Conservation (phyloP, 1,140 invertebrate genomes). For the Drosophila dunni region DNA sequence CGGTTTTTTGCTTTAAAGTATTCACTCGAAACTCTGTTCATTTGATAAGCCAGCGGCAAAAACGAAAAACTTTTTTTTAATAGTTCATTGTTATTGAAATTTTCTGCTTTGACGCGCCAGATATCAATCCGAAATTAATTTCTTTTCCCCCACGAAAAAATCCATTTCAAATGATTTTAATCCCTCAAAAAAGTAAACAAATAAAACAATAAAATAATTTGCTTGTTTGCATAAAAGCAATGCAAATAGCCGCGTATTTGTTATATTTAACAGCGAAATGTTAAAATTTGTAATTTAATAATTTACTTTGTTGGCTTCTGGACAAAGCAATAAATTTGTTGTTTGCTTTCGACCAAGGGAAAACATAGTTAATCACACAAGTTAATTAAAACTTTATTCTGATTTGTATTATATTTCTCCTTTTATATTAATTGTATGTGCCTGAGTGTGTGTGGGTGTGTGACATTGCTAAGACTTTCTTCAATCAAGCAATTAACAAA, state of each 20-base stretch:
- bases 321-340: constrained; percentile 8
- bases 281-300: background rate
- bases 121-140: constrained; percentile 1
- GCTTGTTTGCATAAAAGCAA: background rate
- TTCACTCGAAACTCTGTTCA: constrained; percentile 1
- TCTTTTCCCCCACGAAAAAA: background rate
- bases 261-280: constrained; percentile 13
- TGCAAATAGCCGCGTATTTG: constrained; percentile 11
- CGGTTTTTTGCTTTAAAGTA: constrained; percentile 15
- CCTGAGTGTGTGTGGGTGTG: background rate
- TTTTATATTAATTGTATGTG: background rate
- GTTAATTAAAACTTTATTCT: constrained; percentile 12
- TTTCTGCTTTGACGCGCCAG: background rate
- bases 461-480: constrained; percentile 19
- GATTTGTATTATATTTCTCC: constrained; percentile 20
- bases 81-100: constrained; percentile 5
- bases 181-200: constrained; percentile 7
- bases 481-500: constrained; percentile 31
- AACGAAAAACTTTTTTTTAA: background rate
- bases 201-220: background rate
- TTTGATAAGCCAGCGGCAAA: background rate
- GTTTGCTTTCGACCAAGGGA: background rate
- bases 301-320: constrained; percentile 9
- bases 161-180: constrained; percentile 11
- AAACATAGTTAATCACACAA: background rate